Evolutionary conservation across 2,113 vertebrate genomes (phyloP), one percentile per base, ranked within the genome.

Genomic region (Aviceda subcristata): DNA sequence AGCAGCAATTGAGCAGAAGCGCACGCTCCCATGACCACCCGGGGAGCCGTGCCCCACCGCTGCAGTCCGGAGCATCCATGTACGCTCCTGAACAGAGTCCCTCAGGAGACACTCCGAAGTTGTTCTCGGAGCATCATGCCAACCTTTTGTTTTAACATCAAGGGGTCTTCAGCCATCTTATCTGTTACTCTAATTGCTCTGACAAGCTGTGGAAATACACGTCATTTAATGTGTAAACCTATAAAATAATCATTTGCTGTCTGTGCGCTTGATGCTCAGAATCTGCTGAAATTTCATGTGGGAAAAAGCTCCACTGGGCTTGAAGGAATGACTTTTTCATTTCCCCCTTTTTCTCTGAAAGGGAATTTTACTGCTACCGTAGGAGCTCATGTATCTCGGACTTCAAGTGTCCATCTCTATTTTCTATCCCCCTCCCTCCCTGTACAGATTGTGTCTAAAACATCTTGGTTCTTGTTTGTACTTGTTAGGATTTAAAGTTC

Each of bases 131-230:
- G 71, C 62, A 74, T 41, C 62, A 39, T 71, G 76, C 64, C 68
- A 90, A 76, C 64, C 71, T 88, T 74, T 92, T 71, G 74, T 73
- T 95, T 91, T 29, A 88, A 74, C 59, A 67, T 90, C 84, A 62
- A 95, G 77, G 83, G 92, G 91, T 88, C 96, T 90, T 88, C 96
- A 96, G 84, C 67, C 81, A 8, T 97, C 97, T 96, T 91, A 96
- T 90, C 63, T 57, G 43, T 82, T 85, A 73, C 84, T 73, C 41
- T 86, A 85, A 72, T 88, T 90, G 78, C 68, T 94, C 55, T 96
- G 86, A 92, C 71, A 81, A 77, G 53, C 50, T 86, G 36, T 57
- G 82, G 76, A 89, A 83, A 59, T 89, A 93, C 89, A 96, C 60
- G 1, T 92, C 68, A 80, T 77, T 91, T 89, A 84, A 91, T 82